phyloP scores from a whole-genome alignment of 53 echinoderm and acorn worm species.

The Actinopyga echinites region DNA sequence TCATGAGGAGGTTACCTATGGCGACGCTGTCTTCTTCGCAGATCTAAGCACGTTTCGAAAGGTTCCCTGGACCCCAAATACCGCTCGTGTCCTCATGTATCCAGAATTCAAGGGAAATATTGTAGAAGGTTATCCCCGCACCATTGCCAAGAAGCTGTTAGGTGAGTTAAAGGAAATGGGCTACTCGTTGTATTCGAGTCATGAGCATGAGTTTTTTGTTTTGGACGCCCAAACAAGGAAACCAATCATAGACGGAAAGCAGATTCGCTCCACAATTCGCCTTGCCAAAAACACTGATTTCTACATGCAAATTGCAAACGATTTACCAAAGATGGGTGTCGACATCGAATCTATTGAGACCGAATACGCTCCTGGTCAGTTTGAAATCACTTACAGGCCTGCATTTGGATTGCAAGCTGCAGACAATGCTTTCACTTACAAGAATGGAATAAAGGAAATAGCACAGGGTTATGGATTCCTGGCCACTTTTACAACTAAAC shows the following conservation, averaged over 20 bases:
- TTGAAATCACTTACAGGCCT: slow-evolving; percentile 60
- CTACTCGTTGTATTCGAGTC: slow-evolving; percentile 52
- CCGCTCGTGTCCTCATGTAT: slow-evolving; percentile 58
- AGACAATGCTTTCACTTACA: slow-evolving; percentile 68
- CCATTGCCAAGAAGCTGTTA: slow-evolving; percentile 48
- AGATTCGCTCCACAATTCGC: slow-evolving; percentile 56
- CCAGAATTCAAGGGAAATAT: slow-evolving; percentile 49
- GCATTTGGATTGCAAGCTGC: slow-evolving; percentile 63
- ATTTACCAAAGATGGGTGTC: slow-evolving; percentile 47
- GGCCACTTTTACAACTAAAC: slow-evolving; percentile 71
- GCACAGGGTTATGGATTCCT: slow-evolving; percentile 57
- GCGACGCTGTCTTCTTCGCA: slow-evolving; percentile 53
- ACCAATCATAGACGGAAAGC: slow-evolving; percentile 41
- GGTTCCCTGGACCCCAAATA: slow-evolving; percentile 54
- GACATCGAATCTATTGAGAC: slow-evolving; percentile 62
- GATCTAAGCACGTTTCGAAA: slow-evolving; percentile 49
- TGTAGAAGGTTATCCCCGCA: slow-evolving; percentile 49
- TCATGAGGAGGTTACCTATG: slow-evolving; percentile 32
- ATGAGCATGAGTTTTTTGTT: slow-evolving; percentile 65
- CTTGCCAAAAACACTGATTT: slow-evolving; percentile 41
- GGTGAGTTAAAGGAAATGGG: slow-evolving; percentile 50
- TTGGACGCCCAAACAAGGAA: slow-evolving; percentile 48
- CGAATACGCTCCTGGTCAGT: slow-evolving; percentile 63
- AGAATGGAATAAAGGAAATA: slow-evolving; percentile 65
- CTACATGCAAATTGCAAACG: slow-evolving; percentile 33